phyloP scores from a whole-genome alignment of 2,113 vertebrate genomes.

The Barbus barbus region DNA sequence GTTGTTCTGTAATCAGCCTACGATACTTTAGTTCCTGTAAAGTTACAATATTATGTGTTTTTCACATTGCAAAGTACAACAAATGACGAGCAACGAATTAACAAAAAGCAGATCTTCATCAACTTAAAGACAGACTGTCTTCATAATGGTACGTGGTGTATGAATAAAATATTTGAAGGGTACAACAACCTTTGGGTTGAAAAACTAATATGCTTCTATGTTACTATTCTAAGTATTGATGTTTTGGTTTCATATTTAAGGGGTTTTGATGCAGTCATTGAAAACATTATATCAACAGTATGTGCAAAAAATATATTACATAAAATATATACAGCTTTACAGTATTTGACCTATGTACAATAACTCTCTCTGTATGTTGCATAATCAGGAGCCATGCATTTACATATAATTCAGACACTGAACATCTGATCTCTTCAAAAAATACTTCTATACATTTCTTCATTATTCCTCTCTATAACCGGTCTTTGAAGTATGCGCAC shows the following conservation, averaged over 20 bases:
- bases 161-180: neutral
- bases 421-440: slow-evolving; percentile 36
- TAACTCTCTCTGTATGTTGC: slow-evolving; percentile 38
- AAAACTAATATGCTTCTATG: neutral
- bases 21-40: slow-evolving; percentile 5
- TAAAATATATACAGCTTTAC: slow-evolving; percentile 45
- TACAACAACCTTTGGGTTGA: neutral
- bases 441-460: slow-evolving; percentile 32
- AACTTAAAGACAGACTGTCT: slow-evolving; percentile 10
- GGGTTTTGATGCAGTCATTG: slow-evolving; percentile 28
- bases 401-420: slow-evolving; percentile 25
- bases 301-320: slow-evolving; percentile 41
- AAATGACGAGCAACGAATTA: slow-evolving; percentile 13
- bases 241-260: slow-evolving; percentile 26
- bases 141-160: neutral
- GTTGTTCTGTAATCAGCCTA: slow-evolving; percentile 22
- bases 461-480: slow-evolving; percentile 19
- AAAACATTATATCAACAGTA: slow-evolving; percentile 39
- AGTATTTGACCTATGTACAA: slow-evolving; percentile 28
- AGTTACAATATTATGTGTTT: slow-evolving; percentile 10
- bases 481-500: neutral
- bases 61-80: slow-evolving; percentile 11
- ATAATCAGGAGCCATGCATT: slow-evolving; percentile 44
- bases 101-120: neutral
- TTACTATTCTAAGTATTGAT: slow-evolving; percentile 22